Percentiles rank a stretch among this genome's conserved stretches.
These are phyloP conservation scores for Tupaia chinensis DNA, from an alignment of 2,113 vertebrate genomes.

Conservation along the genomic window DNA sequence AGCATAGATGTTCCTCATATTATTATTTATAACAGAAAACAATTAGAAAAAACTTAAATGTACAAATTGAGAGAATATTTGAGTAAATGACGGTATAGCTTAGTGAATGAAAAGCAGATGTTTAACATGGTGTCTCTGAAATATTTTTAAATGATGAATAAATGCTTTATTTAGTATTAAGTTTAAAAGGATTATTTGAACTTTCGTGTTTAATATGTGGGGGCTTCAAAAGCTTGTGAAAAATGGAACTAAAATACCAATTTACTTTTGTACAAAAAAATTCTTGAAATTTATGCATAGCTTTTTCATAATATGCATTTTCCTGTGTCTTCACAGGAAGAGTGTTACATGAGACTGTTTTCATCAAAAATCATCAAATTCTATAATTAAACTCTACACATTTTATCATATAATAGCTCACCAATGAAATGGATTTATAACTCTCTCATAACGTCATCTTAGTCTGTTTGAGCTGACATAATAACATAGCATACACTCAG, in stretches of 20 bases:
- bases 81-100: neutral
- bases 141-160: neutral
- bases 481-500: neutral
- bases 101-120: constrained; percentile 15
- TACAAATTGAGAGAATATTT: neutral
- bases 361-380: neutral
- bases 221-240: no score
- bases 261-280: no score
- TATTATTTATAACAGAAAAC: constrained; percentile 40
- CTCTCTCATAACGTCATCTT: neutral
- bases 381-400: neutral
- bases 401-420: neutral
- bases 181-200: neutral
- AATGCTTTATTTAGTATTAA: neutral
- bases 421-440: neutral
- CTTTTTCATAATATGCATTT: no score
- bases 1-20: neutral
- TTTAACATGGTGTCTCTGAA: constrained; percentile 32
- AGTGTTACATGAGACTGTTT: neutral
- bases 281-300: no score
- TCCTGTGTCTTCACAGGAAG: neutral
- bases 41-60: constrained; percentile 36
- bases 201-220: neutral
- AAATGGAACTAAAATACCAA: no score
- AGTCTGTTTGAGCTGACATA: neutral